Evolutionary conservation across 2,113 vertebrate genomes (phyloP).

Genomic region (Brienomyrus brachyistius): DNA sequence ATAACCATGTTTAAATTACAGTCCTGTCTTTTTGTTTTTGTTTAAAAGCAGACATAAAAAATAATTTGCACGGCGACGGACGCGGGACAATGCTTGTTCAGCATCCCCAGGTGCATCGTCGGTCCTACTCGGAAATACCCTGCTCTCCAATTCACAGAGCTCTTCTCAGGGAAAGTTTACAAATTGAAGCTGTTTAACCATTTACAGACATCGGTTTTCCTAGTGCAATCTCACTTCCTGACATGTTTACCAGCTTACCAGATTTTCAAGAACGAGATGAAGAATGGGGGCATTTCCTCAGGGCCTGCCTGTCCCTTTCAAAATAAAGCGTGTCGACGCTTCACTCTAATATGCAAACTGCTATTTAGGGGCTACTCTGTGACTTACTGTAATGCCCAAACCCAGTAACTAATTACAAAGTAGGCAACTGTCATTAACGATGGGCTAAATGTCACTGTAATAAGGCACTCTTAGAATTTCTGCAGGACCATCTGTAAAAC

Average conservation of each 20-base stretch:
- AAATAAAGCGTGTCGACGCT: not conserved
- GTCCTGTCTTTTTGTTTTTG: slow-evolving; percentile 41
- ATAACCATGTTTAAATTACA: slow-evolving; percentile 67
- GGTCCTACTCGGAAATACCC: slow-evolving; percentile 39
- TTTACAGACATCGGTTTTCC: not conserved
- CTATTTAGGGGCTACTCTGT: not conserved
- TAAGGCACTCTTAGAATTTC: slow-evolving; percentile 13
- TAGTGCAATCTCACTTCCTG: not conserved
- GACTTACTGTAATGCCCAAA: not conserved
- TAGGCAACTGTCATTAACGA: slow-evolving; percentile 16
- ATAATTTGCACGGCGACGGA: slow-evolving; percentile 49
- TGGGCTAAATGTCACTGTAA: slow-evolving; percentile 18
- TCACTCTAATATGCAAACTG: not conserved
- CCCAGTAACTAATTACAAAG: slow-evolving; percentile 14
- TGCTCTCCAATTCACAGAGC: slow-evolving; percentile 28
- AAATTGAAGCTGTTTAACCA: not conserved
- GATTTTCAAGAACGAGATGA: not conserved
- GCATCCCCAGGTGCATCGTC: slow-evolving; percentile 53
- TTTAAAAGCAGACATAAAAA: slow-evolving; percentile 46
- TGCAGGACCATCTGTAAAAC: slow-evolving; percentile 17
- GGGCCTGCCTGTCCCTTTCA: not conserved
- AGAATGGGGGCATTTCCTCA: not conserved
- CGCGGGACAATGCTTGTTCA: slow-evolving; percentile 56
- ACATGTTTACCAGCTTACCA: not conserved
- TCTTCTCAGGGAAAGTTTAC: slow-evolving; percentile 35